Evolutionary conservation across 2,888 invertebrate species (phyloP), one percentile per base, ranked within the genome.

Genomic region (Epirrhoe tristata): DNA sequence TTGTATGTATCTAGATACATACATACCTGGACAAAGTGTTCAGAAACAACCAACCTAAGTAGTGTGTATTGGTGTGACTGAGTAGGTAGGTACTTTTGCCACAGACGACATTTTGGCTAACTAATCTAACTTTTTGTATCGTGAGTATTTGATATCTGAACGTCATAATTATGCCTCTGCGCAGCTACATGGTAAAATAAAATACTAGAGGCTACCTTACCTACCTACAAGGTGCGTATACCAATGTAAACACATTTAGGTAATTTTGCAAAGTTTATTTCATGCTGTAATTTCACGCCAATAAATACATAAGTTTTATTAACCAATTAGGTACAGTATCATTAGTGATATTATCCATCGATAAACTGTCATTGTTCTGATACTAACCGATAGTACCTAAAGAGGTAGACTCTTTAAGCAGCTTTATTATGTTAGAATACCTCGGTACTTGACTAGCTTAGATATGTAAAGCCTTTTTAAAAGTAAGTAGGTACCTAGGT

Each of bases 281-380:
- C n/a, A n/a, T n/a, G 66, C 66, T 50, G 54, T 36, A 61, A 48
- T 54, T 58, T 43, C 32, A 14, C 48, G 43, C 54, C 36, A 58
- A 63, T 62, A 52, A 59, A 62, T 39, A 52, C 36, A 12, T 63
- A 59, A 63, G 62, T 58, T 50, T 39, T 59, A 51, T 59, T 7
- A 43, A n/a, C 32, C 50, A 39, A 50, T 16, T 46, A 5, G n/a
- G 61, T 50, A 51, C 46, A 54, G 54, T 54, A 54, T 48, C 36
- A 53, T 54, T 53, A 53, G 10, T 52, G 51, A 51, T 52, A 17
- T 32, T 7, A 58, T 55, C 39, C n/a, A 52, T 56, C 14, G 61
- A 66, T 66, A 66, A 66, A 58, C 36, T 61, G 54, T 54, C 58
- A 55, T 58, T 58, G 46, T 5, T 48, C 39, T 43, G 39, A 16